Evolutionary conservation across 2,888 invertebrate species (phyloP).

Genomic region (Hirtodrosophila confusa): DNA sequence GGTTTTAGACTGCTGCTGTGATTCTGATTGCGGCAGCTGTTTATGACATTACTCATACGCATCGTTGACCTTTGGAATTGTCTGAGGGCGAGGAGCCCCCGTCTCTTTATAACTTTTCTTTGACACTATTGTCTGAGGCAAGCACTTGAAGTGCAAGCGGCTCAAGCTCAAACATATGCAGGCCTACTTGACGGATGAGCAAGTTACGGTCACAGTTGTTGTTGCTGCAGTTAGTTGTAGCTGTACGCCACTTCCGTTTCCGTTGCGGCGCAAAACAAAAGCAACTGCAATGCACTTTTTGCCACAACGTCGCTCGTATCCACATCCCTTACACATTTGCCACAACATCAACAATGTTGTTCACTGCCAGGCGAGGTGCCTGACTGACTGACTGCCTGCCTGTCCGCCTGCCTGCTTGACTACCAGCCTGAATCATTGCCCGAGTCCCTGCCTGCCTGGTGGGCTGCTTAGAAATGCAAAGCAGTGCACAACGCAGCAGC

Average conservation of each 20-base stretch:
- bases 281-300: conserved; percentile 49
- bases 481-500: conserved; percentile 58
- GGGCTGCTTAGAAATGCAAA: conserved; percentile 76
- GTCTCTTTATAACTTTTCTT: conserved; percentile 3
- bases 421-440: conserved; percentile 6
- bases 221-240: conserved; percentile 36
- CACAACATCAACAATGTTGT: conserved; percentile 70
- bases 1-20: conserved; percentile 64
- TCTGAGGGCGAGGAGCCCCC: conserved; percentile 11
- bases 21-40: conserved; percentile 74
- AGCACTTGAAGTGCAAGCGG: conserved; percentile 37
- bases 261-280: conserved; percentile 60
- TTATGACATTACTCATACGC: conserved; percentile 77
- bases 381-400: conserved; percentile 13
- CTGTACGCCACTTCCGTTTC: conserved; percentile 65
- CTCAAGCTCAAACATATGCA: conserved; percentile 52
- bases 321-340: conserved; percentile 50
- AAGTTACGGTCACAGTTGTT: conserved; percentile 34
- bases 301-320: conserved; percentile 19
- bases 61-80: conserved; percentile 67
- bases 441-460: conserved; percentile 16
- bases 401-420: not conserved
- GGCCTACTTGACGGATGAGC: conserved; percentile 47
- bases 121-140: conserved; percentile 23
- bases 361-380: conserved; percentile 2